Evolutionary conservation across 2,113 vertebrate genomes (phyloP), one percentile per base, ranked within the genome.

Genomic region (Actenoides lindsayi): DNA sequence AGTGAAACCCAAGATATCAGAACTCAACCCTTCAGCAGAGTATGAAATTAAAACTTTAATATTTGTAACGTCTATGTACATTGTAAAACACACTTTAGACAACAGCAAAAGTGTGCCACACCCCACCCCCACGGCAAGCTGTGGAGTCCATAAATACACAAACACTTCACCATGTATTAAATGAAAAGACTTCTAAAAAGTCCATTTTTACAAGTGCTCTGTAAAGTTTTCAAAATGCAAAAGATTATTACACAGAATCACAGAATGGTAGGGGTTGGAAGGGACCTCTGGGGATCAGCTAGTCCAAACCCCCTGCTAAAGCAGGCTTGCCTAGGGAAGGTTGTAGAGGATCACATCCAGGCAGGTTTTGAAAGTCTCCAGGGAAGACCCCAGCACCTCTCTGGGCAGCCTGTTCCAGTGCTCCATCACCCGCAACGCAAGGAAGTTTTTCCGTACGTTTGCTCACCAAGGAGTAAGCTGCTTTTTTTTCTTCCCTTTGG

Each of bases 401-500:
- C 56, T 57, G 18, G 33, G 56, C 31, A 57, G 18, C 56, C 31
- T 57, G 31, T 21, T 20, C 18, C 31, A 57, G 31, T n/a, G 11
- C 56, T n/a, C 54, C 30, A 6, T n/a, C 19, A 57, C 56, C 33
- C 31, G 12, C 56, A 20, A 19, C 8, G 56, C 8, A n/a, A 21
- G 20, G 18, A 33, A 33, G 31, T 57, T 57, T 57, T 57, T 57
- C 56, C 18, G 33, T 33, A 20, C 33, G 56, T 20, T 57, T 71
- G 42, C 60, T 69, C 9, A 1, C 54, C 64, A 56, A 64, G 39
- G 31, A 88, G 54, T 64, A 90, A 70, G 68, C 63, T 73, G 60
- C 37, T 89, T 94, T 90, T 88, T 90, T 69, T 79, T 13, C 41
- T 41, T 28, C 51, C 60, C 60, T 79, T 70, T 92, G 94, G 95